Percentiles rank a stretch among this genome's conserved stretches.
Conservation (phyloP, 2,113 vertebrate species). For the Recurvirostra avosetta region DNA sequence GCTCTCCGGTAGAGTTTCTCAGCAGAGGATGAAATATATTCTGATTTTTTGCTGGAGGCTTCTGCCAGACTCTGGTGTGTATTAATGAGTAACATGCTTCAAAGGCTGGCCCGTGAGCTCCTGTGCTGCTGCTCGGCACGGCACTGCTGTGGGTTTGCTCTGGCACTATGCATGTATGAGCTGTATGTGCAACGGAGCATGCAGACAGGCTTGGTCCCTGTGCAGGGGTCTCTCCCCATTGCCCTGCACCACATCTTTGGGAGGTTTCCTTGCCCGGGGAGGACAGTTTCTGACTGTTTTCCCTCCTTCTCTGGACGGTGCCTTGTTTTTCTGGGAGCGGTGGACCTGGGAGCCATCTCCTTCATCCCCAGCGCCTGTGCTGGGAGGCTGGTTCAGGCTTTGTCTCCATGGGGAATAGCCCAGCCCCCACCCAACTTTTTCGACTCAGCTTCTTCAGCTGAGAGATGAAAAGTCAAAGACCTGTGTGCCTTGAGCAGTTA, state of each 20-base stretch:
- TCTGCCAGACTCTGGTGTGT: background rate
- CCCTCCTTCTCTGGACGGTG: background rate
- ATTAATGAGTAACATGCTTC: background rate
- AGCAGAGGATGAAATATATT: background rate
- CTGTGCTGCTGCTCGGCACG: accelerated
- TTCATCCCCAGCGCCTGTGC: background rate
- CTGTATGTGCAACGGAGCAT: background rate
- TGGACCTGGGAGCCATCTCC: background rate
- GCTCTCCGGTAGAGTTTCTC: background rate
- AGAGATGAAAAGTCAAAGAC: constrained; percentile 3
- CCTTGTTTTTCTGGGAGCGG: background rate
- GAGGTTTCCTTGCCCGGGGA: background rate
- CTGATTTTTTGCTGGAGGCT: constrained; percentile 12
- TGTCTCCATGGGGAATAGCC: background rate
- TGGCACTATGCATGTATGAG: accelerated
- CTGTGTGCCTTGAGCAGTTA: background rate
- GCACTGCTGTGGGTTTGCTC: background rate
- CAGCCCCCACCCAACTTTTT: background rate
- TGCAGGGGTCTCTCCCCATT: background rate
- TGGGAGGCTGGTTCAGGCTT: background rate
- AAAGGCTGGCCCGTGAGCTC: background rate
- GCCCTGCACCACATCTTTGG: background rate
- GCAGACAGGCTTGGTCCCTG: background rate
- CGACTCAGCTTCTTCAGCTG: background rate
- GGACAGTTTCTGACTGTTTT: background rate